Conservation (phyloP, 2,113 vertebrate genomes). For the Nannobrachium achirus region DNA sequence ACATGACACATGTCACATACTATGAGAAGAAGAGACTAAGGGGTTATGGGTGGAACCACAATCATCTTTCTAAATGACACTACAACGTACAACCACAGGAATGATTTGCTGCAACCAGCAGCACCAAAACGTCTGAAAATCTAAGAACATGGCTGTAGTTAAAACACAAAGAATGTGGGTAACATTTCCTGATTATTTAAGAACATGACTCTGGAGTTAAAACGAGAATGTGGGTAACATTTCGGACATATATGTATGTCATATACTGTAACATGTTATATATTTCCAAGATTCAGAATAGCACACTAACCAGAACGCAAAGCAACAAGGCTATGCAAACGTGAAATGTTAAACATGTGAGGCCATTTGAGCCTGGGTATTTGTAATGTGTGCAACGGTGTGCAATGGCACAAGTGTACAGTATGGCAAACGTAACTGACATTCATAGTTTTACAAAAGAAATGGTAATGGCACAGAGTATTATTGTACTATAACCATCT, state of each 20-base stretch:
- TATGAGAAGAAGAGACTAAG: slow-evolving; percentile 7
- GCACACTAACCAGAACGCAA: neutral
- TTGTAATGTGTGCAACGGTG: slow-evolving; percentile 25
- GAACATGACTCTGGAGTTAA: slow-evolving; percentile 8
- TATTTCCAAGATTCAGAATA: neutral
- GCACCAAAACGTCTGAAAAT: neutral
- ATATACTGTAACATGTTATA: neutral
- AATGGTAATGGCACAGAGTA: slow-evolving; percentile 56
- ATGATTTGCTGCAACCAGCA: slow-evolving; percentile 7
- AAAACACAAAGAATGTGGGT: neutral
- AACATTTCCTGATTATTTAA: slow-evolving; percentile 15
- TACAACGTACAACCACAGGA: slow-evolving; percentile 23
- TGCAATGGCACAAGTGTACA: slow-evolving; percentile 49
- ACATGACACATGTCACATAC: slow-evolving; percentile 38
- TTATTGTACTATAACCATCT: slow-evolving; percentile 26
- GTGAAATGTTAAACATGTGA: neutral
- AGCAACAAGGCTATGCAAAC: slow-evolving; percentile 13
- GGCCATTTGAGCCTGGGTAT: slow-evolving; percentile 12
- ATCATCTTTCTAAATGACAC: slow-evolving; percentile 20
- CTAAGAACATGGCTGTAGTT: too few species aligned
- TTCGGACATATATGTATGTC: neutral
- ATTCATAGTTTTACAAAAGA: slow-evolving; percentile 45
- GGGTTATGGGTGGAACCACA: slow-evolving; percentile 23
- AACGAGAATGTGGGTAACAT: slow-evolving; percentile 5
- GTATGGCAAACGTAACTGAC: slow-evolving; percentile 45